Evolutionary conservation across 1,140 invertebrate genomes (phyloP), one percentile per base, ranked within the genome.

Genomic region (Listronotus bonariensis): DNA sequence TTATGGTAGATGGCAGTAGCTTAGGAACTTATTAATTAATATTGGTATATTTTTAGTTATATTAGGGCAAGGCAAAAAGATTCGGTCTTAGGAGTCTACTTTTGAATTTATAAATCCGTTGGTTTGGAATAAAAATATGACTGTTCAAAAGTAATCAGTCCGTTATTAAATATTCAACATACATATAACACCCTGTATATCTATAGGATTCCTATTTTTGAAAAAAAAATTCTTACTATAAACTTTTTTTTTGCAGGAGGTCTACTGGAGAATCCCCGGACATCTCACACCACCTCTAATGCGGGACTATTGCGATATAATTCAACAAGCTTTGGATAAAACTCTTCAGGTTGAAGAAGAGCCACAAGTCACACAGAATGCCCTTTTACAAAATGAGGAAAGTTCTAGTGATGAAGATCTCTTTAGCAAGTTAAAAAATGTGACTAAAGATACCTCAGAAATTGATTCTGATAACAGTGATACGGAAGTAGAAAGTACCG

Each of bases 261-360:
- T 69, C 67, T 86, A 86, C 73, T 87, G 86, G 86, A 80, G 85
- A 51, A 84, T 87, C 63, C 84, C 86, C 3, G 75, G 74, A 14
- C 75, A 80, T 69, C 74, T 86, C 32, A 77, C 75, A 41, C 62
- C 73, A 1, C 66, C 74, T 6, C 81, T 80, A 18, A 79, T 87
- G 17, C 79, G 79, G 65, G 79, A 77, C 59, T 79, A 79, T 43
- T 75, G 67, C 53, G 65, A 75, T 34, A 64, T 82, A 48, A 79
- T 83, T 49, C 79, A 76, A 26, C 72, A 81, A 26, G 78, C 80
- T 5, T 58, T 84, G 11, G 75, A 77, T 51, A 81, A 82, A 20
- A 77, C 76, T 71, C 78, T 81, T 17, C 61, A 48, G 10, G 12
- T 67, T 64, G 14, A 59, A 17, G 57, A 67, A 46, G 69, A 70